A percentile compares a stretch with the other conserved stretches of the same genome.
Evolutionary conservation across 2,888 invertebrate species (phyloP).

Genomic region (Syrphus vitripennis): DNA sequence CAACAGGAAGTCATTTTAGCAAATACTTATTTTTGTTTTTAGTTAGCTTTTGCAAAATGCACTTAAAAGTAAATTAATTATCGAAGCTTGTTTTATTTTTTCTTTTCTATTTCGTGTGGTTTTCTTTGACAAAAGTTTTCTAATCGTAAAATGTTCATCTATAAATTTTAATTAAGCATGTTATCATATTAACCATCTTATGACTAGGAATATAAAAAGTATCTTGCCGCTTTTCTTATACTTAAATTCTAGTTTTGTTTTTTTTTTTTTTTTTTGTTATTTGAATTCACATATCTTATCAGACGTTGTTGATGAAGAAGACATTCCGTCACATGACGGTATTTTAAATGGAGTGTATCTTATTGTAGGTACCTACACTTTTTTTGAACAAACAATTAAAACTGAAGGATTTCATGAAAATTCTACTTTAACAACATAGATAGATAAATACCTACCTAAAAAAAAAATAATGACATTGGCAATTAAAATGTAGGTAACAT

Average conservation of each 20-base stretch:
- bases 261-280: background rate
- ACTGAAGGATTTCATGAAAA: background rate
- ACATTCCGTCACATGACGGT: conserved; percentile 40
- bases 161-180: conserved; percentile 13
- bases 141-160: conserved; percentile 11
- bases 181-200: conserved; percentile 17
- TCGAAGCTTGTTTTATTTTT: background rate
- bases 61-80: conserved; percentile 21
- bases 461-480: background rate
- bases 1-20: background rate
- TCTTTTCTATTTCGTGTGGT: background rate
- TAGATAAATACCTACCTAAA: no score
- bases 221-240: background rate
- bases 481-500: background rate
- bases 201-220: background rate
- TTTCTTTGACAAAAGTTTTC: background rate
- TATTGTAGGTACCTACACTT: background rate
- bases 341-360: background rate
- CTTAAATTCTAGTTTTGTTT: background rate
- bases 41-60: background rate
- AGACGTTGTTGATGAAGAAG: background rate
- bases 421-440: background rate
- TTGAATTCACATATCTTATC: conserved; percentile 39
- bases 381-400: background rate
- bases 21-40: background rate